phyloP scores from a whole-genome alignment of 2,113 vertebrate genomes.

The Charadrius vociferus region DNA sequence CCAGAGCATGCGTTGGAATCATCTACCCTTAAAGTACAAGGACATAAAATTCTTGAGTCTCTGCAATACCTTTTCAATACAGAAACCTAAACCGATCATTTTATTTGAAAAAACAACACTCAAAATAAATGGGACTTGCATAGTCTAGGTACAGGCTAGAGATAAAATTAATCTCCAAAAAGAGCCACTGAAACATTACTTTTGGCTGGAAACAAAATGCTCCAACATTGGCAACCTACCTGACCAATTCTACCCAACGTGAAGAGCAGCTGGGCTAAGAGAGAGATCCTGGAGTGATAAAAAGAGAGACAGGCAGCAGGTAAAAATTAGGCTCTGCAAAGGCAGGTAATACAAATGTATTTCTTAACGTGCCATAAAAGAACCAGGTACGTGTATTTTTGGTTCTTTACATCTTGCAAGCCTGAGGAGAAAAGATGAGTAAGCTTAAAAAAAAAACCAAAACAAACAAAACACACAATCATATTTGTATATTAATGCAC shows the following conservation, averaged over 20 bases:
- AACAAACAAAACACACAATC: neutral
- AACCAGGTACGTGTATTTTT: neutral
- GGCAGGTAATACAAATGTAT: neutral
- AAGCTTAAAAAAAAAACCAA: neutral
- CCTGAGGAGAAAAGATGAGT: neutral
- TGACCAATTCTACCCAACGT: neutral
- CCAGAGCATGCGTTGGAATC: neutral
- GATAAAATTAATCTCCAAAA: neutral
- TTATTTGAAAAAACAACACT: neutral
- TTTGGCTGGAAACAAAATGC: neutral
- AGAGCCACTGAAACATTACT: neutral
- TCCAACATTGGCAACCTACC: neutral
- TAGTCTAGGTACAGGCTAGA: neutral
- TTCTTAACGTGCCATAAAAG: neutral
- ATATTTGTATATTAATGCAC: slow-evolving; percentile 25
- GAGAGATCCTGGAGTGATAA: neutral
- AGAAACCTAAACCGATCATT: neutral
- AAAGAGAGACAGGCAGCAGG: neutral
- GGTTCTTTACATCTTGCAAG: neutral
- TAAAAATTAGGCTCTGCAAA: neutral
- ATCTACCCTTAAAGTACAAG: neutral
- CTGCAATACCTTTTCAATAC: neutral
- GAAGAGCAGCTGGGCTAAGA: neutral
- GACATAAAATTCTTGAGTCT: neutral
- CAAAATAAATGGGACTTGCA: neutral